Percentiles rank a stretch among this genome's conserved stretches.
Evolutionary conservation across 2,113 vertebrate species (phyloP).

Genomic region (Nannospalax galili): DNA sequence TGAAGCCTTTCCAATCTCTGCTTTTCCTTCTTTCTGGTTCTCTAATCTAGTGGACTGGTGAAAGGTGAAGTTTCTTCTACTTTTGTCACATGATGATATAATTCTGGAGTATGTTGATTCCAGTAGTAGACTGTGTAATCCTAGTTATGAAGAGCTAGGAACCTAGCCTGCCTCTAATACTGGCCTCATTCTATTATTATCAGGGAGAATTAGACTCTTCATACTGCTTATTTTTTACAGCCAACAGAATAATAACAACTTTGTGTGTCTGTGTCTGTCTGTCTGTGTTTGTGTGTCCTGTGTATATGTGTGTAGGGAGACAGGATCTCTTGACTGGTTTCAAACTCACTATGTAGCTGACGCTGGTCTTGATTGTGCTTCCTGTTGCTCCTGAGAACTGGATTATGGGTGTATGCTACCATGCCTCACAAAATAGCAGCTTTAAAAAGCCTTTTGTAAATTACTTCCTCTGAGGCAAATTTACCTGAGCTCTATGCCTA

Average conservation of each 20-base stretch:
- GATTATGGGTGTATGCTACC: too few species aligned
- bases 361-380: not conserved
- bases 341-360: not conserved
- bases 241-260: slow-evolving; percentile 34
- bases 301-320: not conserved
- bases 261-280: not conserved
- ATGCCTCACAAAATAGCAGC: slow-evolving; percentile 29
- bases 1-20: not conserved
- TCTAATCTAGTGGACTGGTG: not conserved
- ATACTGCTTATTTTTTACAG: slow-evolving; percentile 51
- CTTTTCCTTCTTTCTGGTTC: not conserved
- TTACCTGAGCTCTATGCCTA: slow-evolving; percentile 26
- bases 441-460: slow-evolving; percentile 51
- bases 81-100: not conserved
- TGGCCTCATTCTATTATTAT: not conserved
- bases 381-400: not conserved
- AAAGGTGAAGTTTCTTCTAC: not conserved
- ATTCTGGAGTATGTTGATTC: not conserved
- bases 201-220: not conserved
- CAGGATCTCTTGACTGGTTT: not conserved
- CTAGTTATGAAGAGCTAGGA: not conserved
- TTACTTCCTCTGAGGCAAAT: slow-evolving; percentile 35
- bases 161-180: not conserved
- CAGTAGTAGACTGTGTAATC: not conserved
- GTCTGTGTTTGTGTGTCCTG: not conserved